Evolutionary conservation across 2,113 vertebrate species (phyloP).

Genomic region (Dendrocopos noguchii): DNA sequence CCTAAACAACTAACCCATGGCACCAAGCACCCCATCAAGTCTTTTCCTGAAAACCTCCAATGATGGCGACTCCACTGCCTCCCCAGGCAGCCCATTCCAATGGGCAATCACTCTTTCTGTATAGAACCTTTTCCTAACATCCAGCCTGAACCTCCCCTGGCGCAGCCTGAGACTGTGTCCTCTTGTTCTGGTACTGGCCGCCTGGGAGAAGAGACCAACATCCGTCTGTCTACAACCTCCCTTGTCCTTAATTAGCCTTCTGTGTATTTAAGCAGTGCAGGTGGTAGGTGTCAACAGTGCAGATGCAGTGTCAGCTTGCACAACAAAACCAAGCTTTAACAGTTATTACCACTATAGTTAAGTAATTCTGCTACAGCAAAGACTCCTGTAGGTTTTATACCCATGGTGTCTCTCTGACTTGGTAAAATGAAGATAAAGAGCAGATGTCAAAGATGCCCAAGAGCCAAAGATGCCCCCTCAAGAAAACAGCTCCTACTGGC

Average conservation of each 20-base stretch:
- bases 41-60: no score
- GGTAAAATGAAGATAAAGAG: not conserved
- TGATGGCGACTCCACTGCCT: no score
- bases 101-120: no score
- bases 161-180: no score
- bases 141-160: no score
- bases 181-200: no score
- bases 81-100: no score
- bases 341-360: not conserved
- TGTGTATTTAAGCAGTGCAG: not conserved
- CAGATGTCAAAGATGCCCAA: not conserved
- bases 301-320: not conserved
- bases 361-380: conserved; percentile 22
- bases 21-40: no score
- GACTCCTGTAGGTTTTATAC: not conserved
- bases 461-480: not conserved
- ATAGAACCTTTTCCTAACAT: no score
- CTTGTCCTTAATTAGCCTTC: not conserved
- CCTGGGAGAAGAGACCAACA: no score
- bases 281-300: not conserved
- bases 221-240: no score
- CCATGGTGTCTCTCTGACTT: fast-evolving
- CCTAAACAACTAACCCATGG: no score
- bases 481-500: not conserved
- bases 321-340: conserved; percentile 17